A percentile compares a stretch with the other conserved stretches of the same genome.
These are phyloP conservation scores for Hipposideros larvatus DNA, from an alignment of 2,797 vertebrate genomes.

Conservation along the genomic window DNA sequence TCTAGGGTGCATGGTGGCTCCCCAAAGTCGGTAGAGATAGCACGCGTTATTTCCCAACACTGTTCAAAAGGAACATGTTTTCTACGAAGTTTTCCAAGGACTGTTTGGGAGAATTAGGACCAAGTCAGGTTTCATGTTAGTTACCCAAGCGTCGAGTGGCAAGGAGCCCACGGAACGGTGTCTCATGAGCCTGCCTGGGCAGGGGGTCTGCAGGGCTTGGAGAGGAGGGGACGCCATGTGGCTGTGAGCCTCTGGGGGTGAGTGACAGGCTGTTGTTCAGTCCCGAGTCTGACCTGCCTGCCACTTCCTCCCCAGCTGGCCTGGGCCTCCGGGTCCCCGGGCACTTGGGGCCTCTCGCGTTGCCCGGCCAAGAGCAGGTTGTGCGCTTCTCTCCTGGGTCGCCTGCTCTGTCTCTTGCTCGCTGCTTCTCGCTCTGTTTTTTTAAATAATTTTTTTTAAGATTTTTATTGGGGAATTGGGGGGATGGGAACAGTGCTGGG, in stretches of 20 bases:
- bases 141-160: neutral
- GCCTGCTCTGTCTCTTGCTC: neutral
- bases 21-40: accelerated
- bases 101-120: neutral
- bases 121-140: accelerated
- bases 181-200: neutral
- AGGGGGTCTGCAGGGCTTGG: accelerated
- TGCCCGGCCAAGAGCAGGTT: neutral
- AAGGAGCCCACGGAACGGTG: accelerated
- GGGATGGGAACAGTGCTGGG: no score
- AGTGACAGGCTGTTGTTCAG: neutral
- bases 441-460: no score
- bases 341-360: accelerated
- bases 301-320: accelerated
- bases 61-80: neutral
- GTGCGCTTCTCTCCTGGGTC: no score
- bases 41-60: neutral
- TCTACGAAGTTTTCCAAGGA: neutral
- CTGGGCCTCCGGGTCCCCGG: accelerated
- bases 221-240: neutral
- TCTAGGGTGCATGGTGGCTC: neutral
- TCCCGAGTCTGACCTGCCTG: neutral
- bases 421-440: neutral
- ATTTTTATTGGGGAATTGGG: no score
- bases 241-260: neutral